Evolutionary conservation across 2,797 vertebrate genomes (phyloP), one percentile per base, ranked within the genome.

Genomic region (Chrysocyon brachyurus): DNA sequence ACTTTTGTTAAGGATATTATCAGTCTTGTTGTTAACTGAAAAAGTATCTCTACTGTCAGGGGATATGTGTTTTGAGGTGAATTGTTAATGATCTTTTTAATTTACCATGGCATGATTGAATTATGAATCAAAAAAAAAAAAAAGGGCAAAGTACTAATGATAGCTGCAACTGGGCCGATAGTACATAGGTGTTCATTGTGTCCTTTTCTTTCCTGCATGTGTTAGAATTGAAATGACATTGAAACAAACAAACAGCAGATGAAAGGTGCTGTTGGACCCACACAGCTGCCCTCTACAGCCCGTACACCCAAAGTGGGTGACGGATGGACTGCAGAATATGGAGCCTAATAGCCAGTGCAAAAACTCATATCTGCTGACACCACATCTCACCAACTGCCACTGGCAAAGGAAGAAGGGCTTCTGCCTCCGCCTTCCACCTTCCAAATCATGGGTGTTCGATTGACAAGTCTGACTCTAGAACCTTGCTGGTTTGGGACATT

Each of bases 1-100:
- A 17, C 75, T 93, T 96, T 97, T 94, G 21, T 89, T 94, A 91
- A 66, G 26, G 94, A n/a, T 90, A 21, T 91, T 91, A 28, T 46
- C 46, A 61, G 63, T 52, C n/a, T 56, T 54, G 9, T 46, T 59
- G 11, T 77, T 96, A 87, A 96, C 19, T 90, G 93, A 63, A 97
- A 57, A 77, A 94, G 31, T 86, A 73, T 88, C 79, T 16, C 61
- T 91, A 9, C 78, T 85, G 82, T 73, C 86, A 33, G 70, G 79
- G 72, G 26, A 57, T 11, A 94, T 17, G 59, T 57, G 6, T 89
- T 75, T 75, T 9, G 31, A 54, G 59, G 33, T 46, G 11, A 93
- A 79, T 40, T 79, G n/a, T 79, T 66, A 46, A 46, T 16, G 57
- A 83, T 75, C 17, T 94, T 94, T 94, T 95, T 12, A 92, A 88